Percentiles rank a stretch among this genome's conserved stretches.
Evolutionary conservation across 2,797 vertebrate genomes (phyloP).

Genomic region (Heteromormyrus szaboi): DNA sequence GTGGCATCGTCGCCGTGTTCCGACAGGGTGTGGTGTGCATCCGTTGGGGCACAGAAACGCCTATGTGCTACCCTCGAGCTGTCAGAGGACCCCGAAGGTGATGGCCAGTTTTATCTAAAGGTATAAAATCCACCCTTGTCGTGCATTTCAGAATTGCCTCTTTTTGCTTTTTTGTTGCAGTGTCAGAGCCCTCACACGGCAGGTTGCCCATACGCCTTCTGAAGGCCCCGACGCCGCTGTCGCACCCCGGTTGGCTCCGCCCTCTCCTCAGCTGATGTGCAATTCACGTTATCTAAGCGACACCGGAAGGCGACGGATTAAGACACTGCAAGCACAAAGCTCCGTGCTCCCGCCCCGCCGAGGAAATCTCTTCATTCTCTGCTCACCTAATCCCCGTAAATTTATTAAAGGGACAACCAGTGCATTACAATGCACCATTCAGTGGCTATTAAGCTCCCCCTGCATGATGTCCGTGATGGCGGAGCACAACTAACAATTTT

Average conservation of each 20-base stretch:
- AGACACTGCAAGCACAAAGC: conserved; percentile 72
- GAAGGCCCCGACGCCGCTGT: conserved; percentile 44
- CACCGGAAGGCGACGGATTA: conserved; percentile 80
- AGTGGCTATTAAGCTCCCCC: conserved; percentile 88
- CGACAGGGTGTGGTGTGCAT: neutral
- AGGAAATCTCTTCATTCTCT: conserved; percentile 87
- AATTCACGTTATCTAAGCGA: conserved; percentile 76
- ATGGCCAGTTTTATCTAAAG: neutral
- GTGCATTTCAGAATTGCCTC: too few relatives aligned
- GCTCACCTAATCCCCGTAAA: conserved; percentile 87
- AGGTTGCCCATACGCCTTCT: neutral
- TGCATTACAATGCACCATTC: conserved; percentile 78
- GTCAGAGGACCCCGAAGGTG: neutral
- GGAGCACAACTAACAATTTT: conserved; percentile 84
- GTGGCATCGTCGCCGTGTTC: neutral
- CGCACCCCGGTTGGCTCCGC: conserved; percentile 26
- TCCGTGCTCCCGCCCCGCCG: conserved; percentile 74
- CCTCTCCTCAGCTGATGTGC: conserved; percentile 28
- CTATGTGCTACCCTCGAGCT: neutral
- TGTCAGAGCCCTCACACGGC: too few relatives aligned
- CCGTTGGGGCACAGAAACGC: neutral
- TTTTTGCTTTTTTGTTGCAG: too few relatives aligned
- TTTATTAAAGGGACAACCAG: conserved; percentile 75
- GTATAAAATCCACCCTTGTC: too few relatives aligned
- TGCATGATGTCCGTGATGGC: conserved; percentile 82